These are phyloP conservation scores for Metallyticus violacea DNA, from an alignment of 2,888 invertebrate species.

Conservation along the genomic window DNA sequence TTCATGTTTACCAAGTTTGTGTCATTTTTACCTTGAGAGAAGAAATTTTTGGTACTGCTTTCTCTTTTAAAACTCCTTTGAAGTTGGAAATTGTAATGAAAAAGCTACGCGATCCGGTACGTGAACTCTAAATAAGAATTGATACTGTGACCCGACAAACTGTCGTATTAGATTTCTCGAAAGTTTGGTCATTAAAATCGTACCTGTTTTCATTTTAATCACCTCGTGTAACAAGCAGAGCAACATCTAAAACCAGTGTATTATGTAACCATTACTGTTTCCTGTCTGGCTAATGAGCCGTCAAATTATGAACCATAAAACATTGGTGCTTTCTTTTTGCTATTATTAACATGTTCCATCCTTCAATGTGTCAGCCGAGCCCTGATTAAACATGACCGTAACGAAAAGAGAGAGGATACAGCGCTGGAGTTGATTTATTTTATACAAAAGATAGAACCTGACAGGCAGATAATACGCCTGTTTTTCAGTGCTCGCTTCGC, in stretches of 20 bases:
- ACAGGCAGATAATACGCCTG: neutral
- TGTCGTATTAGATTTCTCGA: neutral
- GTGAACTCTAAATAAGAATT: no score
- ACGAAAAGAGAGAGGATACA: neutral
- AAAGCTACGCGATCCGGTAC: no score
- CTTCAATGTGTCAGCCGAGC: neutral
- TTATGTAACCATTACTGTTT: neutral
- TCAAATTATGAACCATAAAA: neutral
- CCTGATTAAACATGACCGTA: neutral
- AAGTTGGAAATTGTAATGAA: no score
- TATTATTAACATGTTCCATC: neutral
- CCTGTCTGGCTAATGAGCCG: neutral
- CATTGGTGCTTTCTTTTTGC: neutral
- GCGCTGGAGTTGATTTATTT: neutral
- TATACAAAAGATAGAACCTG: neutral
- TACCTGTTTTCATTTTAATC: neutral
- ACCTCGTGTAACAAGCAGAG: neutral
- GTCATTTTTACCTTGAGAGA: no score
- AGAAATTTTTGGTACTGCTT: no score
- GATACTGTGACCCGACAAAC: no score
- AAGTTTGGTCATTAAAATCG: neutral
- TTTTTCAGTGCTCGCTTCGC: neutral
- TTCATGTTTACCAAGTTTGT: no score
- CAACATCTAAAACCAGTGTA: neutral
- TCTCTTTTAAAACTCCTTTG: no score